A percentile compares a stretch with the other conserved stretches of the same genome.
Evolutionary conservation across 1,140 invertebrate species (phyloP).

Genomic region (Aphelinus atriplicis): DNA sequence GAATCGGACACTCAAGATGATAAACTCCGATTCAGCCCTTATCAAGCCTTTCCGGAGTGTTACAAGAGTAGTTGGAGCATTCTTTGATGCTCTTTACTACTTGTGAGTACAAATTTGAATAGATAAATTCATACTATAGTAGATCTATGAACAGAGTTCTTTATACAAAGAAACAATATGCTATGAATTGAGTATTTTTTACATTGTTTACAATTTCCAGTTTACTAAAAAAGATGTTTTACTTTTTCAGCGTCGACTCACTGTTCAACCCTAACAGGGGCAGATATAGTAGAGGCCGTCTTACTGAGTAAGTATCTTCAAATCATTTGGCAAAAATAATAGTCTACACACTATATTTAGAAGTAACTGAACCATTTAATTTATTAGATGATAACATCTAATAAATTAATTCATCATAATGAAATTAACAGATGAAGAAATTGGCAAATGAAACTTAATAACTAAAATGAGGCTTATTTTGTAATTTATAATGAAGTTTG

Average conservation of each 20-base stretch:
- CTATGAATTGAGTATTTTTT: no score
- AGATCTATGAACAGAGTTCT: no score
- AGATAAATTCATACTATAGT: no score
- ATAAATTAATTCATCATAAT: constrained; percentile 1
- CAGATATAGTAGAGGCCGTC: constrained; percentile 39
- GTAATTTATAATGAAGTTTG: background rate
- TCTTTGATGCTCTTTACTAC: constrained; percentile 36
- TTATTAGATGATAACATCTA: background rate
- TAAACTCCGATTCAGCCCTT: constrained; percentile 19
- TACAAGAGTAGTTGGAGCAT: constrained; percentile 15
- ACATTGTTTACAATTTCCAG: no score
- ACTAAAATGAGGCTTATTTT: constrained; percentile 2
- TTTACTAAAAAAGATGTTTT: background rate
- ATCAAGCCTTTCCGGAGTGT: constrained; percentile 18
- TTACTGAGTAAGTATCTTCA: constrained; percentile 37
- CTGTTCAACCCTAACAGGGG: constrained; percentile 46
- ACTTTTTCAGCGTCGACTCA: constrained; percentile 46
- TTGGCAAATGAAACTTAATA: no score
- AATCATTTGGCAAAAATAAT: background rate
- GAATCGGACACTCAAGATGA: background rate
- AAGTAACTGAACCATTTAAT: background rate
- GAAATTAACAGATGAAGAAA: no score
- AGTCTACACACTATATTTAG: no score
- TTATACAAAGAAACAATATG: no score
- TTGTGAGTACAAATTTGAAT: constrained; percentile 30